Base-by-base conservation (phyloP, 2,113 vertebrate species). In the Anser brachyrhynchus region DNA sequence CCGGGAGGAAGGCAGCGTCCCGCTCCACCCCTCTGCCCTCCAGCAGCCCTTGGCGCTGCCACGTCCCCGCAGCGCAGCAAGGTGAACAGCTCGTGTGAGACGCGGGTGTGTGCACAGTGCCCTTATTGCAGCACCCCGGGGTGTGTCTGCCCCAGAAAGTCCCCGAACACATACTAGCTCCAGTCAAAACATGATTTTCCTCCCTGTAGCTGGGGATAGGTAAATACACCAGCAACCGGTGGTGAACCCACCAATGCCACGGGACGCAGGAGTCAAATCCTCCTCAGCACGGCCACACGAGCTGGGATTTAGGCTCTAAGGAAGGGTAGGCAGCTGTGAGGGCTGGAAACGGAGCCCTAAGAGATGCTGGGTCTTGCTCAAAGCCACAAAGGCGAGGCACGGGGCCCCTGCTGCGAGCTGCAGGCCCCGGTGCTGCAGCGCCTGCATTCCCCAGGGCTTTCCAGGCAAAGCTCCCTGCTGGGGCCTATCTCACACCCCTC, bases 171-270 rank as follows among this genome's bases (percentile, higher is more conserved):
- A 81, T 22, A 35, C 8, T 0, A 57, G 4, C 61, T 89, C 26
- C 57, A 71, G 73, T 51, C 84, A 92, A 67, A 94, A 81, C 87
- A 71, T 2, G 2, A 37, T 7, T 74, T 46, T 65, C 59, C 65
- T 55, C 7, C 59, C 37, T 4, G 2, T 70, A 89, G 13, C 80
- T 37, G 77, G 57, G 79, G 4, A 29, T 51, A 44, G 54, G 78
- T 19, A 57, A 74, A 22, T 37, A 16, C 87, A 39, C 7, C 18
- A 4, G 22, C 13, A 33, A 6, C 35, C 22, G 58, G 16, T 28
- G 80, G 23, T 0, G 1, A 65, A 70, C 28, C 15, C 64, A 37
- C 8, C 16, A 4, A 0, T 2, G 43, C 1, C 39, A 8, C 35
- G 5, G n/a, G 64, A 35, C 26, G 26, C 11, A 1, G 0, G 43